These are phyloP conservation scores for Ardeotis arabs DNA, from an alignment of 2,113 vertebrate genomes.

Conservation along the genomic window DNA sequence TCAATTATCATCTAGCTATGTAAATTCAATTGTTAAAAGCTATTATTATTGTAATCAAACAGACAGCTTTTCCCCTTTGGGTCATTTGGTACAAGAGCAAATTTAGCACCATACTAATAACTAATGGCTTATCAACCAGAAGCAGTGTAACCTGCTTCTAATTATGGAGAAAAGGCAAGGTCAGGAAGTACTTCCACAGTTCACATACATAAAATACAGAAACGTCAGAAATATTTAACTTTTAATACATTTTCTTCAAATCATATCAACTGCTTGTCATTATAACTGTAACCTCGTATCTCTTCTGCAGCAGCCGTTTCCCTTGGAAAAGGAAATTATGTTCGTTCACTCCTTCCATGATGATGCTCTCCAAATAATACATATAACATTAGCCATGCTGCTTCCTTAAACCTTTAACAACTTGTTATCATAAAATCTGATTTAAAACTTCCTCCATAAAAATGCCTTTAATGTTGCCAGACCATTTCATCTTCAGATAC, in stretches of 20 bases:
- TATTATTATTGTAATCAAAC: slow-evolving; percentile 55
- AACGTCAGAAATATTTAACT: background rate
- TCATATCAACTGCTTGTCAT: slow-evolving; percentile 1
- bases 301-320: background rate
- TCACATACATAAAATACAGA: background rate
- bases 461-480: background rate
- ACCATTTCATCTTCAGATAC: background rate
- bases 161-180: background rate
- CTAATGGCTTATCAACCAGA: slow-evolving; percentile 33
- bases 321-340: background rate
- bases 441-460: background rate
- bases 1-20: slow-evolving; percentile 59
- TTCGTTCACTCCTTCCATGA: background rate
- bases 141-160: slow-evolving; percentile 16
- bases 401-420: background rate
- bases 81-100: slow-evolving; percentile 32
- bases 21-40: slow-evolving; percentile 58
- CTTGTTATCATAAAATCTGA: background rate
- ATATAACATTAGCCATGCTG: background rate
- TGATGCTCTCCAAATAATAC: background rate
- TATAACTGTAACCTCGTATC: slow-evolving; percentile 1
- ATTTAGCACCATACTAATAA: slow-evolving; percentile 14
- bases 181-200: background rate
- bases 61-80: slow-evolving; percentile 39
- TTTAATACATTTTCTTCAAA: slow-evolving; percentile 3